Conservation (phyloP, 2,797 vertebrate species). For the Podarcis siculus region DNA sequence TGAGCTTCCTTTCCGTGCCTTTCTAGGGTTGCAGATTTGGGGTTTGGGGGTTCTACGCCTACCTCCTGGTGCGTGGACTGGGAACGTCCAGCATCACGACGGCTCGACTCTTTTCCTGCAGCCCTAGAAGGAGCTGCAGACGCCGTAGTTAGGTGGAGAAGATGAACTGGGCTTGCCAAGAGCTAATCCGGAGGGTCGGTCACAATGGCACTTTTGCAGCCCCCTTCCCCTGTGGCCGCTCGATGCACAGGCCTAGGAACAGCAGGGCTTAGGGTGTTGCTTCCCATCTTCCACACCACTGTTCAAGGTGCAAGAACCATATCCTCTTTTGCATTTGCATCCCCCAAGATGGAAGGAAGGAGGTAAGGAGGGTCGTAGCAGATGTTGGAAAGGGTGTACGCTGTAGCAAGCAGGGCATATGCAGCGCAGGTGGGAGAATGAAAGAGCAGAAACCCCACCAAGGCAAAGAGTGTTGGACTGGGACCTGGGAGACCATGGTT, state of each 20-base stretch:
- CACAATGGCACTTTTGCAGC: neutral
- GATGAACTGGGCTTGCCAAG: neutral
- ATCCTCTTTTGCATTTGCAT: neutral
- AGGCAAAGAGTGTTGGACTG: too few relatives aligned
- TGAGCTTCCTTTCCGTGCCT: conserved; percentile 34
- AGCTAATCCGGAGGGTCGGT: neutral
- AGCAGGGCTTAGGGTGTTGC: neutral
- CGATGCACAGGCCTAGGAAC: neutral
- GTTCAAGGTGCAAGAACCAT: neutral
- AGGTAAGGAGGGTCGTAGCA: too few relatives aligned
- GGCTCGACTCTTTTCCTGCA: neutral
- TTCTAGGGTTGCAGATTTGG: neutral
- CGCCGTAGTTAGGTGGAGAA: neutral
- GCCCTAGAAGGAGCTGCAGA: neutral
- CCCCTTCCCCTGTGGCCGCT: neutral
- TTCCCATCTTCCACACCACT: neutral
- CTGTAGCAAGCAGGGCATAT: neutral
- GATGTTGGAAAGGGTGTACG: neutral
- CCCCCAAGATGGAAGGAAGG: neutral
- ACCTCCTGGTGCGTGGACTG: neutral
- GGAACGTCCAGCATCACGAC: too few relatives aligned
- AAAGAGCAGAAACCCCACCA: neutral
- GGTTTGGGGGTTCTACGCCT: neutral
- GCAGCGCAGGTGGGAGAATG: neutral
- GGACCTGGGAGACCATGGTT: too few relatives aligned